phyloP scores from a whole-genome alignment of 2,113 vertebrate species.

The Pithys albifrons region DNA sequence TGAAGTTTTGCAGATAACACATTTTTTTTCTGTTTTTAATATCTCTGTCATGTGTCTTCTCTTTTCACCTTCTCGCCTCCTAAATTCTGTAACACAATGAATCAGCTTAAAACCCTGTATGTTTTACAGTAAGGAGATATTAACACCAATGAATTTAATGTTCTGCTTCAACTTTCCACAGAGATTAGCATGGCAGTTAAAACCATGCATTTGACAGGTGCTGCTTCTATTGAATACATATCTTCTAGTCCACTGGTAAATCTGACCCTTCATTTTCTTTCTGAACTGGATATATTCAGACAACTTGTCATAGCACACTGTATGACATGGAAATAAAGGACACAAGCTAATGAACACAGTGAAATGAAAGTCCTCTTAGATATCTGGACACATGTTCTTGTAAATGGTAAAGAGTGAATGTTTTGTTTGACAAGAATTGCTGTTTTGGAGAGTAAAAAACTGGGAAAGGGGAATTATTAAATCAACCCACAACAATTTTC shows the following conservation, averaged over 20 bases:
- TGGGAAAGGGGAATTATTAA: neutral
- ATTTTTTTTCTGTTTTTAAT: neutral
- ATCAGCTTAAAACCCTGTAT: neutral
- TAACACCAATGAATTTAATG: neutral
- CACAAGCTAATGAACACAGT: neutral
- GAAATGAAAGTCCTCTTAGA: neutral
- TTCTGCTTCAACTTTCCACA: neutral
- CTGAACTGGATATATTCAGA: neutral
- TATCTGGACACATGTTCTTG: neutral
- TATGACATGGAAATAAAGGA: neutral
- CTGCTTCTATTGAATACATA: neutral
- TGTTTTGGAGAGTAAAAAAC: neutral
- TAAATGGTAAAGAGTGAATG: neutral
- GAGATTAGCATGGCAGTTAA: neutral
- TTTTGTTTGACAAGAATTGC: neutral
- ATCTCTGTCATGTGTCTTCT: neutral
- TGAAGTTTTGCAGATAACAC: neutral
- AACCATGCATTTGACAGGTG: neutral
- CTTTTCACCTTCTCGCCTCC: neutral
- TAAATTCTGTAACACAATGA: neutral
- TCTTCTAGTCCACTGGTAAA: neutral
- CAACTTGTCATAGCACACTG: neutral
- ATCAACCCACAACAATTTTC: neutral
- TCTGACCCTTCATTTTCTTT: neutral
- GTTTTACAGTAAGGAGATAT: neutral